A percentile compares a stretch with the other conserved stretches of the same genome.
Conservation (phyloP, 2,797 vertebrate species). For the Microctenopoma steveboyesi region DNA sequence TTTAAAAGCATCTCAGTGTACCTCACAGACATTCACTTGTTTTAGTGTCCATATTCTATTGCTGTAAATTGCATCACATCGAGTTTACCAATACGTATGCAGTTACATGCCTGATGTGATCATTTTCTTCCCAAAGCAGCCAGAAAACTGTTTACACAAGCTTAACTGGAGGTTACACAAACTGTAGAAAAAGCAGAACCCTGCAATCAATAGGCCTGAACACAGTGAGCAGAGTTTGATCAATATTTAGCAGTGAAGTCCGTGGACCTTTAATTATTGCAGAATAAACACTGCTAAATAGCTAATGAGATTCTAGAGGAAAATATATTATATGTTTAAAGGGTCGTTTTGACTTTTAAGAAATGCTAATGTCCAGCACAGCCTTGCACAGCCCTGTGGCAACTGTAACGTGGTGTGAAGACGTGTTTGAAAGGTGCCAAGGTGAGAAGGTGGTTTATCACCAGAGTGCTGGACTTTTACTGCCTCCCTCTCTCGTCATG, state of each 20-base stretch:
- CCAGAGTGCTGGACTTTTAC: conserved; percentile 52
- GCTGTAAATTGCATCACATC: conserved; percentile 41
- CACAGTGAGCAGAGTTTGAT: conserved; percentile 56
- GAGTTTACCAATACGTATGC: conserved; percentile 20
- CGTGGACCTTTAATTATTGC: conserved; percentile 72
- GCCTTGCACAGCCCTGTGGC: conserved; percentile 13
- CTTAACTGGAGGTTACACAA: conserved; percentile 52
- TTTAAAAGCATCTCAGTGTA: neutral
- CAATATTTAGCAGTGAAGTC: conserved; percentile 73
- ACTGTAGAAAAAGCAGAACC: conserved; percentile 60
- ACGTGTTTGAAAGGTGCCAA: conserved; percentile 42
- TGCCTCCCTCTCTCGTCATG: conserved; percentile 32
- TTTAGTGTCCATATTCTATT: conserved; percentile 19
- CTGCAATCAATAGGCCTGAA: conserved; percentile 59
- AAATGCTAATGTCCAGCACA: conserved; percentile 53
- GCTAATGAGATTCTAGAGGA: conserved; percentile 63
- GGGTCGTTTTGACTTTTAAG: conserved; percentile 68
- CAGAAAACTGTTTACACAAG: conserved; percentile 57
- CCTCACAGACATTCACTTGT: conserved; percentile 7
- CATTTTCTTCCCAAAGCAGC: conserved; percentile 32
- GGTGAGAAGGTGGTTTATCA: conserved; percentile 59
- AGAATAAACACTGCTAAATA: conserved; percentile 71
- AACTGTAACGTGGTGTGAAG: conserved; percentile 54
- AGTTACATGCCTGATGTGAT: conserved; percentile 20
- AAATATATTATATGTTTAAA: conserved; percentile 67